phyloP scores from a whole-genome alignment of 2,888 invertebrate species.

The Spodoptera littoralis region DNA sequence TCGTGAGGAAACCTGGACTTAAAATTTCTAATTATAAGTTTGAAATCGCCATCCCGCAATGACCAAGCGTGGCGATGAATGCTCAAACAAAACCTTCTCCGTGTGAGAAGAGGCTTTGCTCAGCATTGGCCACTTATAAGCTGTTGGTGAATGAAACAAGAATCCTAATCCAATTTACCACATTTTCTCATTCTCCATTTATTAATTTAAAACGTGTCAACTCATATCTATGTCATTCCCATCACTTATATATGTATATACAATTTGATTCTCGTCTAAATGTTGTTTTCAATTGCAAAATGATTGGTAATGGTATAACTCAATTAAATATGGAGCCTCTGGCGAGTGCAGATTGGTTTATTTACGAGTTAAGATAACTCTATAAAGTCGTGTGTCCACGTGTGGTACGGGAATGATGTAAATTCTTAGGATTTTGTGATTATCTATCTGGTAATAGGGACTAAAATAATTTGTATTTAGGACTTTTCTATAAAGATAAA shows the following conservation, averaged over 20 bases:
- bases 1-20: too few relatives aligned
- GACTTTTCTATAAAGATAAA: too few relatives aligned
- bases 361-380: slow-evolving; percentile 5
- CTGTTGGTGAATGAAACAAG: too few relatives aligned
- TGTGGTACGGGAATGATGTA: not conserved
- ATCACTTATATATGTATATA: not conserved
- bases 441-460: too few relatives aligned
- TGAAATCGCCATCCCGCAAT: too few relatives aligned
- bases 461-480: too few relatives aligned
- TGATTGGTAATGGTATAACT: slow-evolving; percentile 53
- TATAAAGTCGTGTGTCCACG: slow-evolving; percentile 21
- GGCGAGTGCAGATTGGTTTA: slow-evolving; percentile 17
- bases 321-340: slow-evolving; percentile 53
- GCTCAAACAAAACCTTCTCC: too few relatives aligned
- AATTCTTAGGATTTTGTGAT: not conserved
- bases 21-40: too few relatives aligned
- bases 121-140: too few relatives aligned
- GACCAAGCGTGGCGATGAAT: too few relatives aligned
- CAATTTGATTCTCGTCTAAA: not conserved
- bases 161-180: too few relatives aligned
- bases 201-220: not conserved
- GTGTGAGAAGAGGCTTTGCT: too few relatives aligned
- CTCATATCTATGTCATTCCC: not conserved
- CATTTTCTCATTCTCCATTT: not conserved
- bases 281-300: slow-evolving; percentile 24